Base-by-base conservation (phyloP, 2,113 vertebrate species). In the Cervus canadensis region DNA sequence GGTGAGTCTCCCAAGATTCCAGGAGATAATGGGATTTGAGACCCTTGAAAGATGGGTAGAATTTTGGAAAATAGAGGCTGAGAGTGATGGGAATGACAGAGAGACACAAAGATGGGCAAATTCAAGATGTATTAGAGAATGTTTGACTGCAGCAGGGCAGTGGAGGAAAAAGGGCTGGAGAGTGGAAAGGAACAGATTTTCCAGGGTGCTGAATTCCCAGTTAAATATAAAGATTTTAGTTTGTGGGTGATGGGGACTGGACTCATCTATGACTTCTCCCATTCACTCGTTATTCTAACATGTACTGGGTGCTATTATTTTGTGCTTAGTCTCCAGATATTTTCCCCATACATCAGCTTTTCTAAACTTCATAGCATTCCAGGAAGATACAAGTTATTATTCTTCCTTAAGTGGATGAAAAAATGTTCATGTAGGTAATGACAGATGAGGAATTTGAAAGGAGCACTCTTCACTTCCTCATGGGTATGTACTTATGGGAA, bases 61-160 rank as follows among this genome's bases (percentile, higher is more conserved):
- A 84, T 96, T 98, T 95, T 96, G 90, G 67, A n/a, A 78, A 87
- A 81, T 28, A 56, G 57, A 82, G 21, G 12, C 59, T 26, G 43
- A 79, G 7, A n/a, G 36, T 84, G 40, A 33, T 91, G 21, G n/a
- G 74, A 81, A 62, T 64, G 82, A 83, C 71, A 94, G 33, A 90
- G 36, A 64, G n/a, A 87, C 6, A 14, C 17, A 43, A 95, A 96
- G 14, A 33, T 91, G 56, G 36, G 30, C 19, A 94, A 89, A 93
- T 83, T 91, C 48, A 94, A 59, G 30, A 57, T 28, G 17, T 86
- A 33, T 9, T 30, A 52, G 71, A 79, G 12, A 95, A 40, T 93
- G 40, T 74, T 43, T 85, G 52, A 89, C 43, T 81, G 30, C 0
- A 81, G 40, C 40, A 88, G 40, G 48, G 21, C 14, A 74, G 5